Evolutionary conservation across 2,888 invertebrate species (phyloP).

Genomic region (Mesorhabditis sp.): DNA sequence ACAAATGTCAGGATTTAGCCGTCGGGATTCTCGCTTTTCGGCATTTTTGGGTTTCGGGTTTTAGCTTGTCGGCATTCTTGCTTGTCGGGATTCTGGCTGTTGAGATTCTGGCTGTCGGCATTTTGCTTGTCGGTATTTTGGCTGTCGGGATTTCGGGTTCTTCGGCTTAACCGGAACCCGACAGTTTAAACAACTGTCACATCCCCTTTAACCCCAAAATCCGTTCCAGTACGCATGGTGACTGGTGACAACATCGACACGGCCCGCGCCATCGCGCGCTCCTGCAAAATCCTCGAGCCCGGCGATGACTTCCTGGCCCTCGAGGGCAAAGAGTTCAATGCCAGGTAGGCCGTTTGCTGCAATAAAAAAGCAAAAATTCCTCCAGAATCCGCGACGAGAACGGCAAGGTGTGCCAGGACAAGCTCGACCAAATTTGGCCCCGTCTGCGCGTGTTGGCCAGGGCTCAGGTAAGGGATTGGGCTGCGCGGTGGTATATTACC

Average conservation of each 20-base stretch:
- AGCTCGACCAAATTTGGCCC: conserved; percentile 61
- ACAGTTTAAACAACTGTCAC: too few relatives aligned
- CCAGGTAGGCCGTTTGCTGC: conserved; percentile 62
- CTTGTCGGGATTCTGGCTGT: too few relatives aligned
- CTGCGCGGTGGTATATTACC: too few relatives aligned
- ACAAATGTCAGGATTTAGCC: too few relatives aligned
- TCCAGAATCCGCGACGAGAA: conserved; percentile 48
- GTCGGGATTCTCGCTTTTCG: too few relatives aligned
- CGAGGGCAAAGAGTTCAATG: conserved; percentile 97
- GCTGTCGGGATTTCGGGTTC: too few relatives aligned
- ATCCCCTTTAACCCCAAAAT: not conserved
- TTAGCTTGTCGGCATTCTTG: too few relatives aligned
- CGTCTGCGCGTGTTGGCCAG: conserved; percentile 62
- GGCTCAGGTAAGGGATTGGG: conserved; percentile 56
- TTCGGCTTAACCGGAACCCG: too few relatives aligned
- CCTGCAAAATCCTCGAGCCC: conserved; percentile 91
- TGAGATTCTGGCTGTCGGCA: too few relatives aligned
- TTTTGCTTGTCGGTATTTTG: too few relatives aligned
- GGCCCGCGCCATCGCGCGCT: conserved; percentile 91
- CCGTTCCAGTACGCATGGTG: conserved; percentile 43
- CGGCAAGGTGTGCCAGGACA: conserved; percentile 51
- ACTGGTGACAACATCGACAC: conserved; percentile 71
- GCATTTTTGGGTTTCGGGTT: too few relatives aligned
- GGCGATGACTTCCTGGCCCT: conserved; percentile 91
- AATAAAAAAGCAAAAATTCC: conserved; percentile 1